Evolutionary conservation across 2,113 vertebrate species (phyloP), one percentile per base, ranked within the genome.

Genomic region (Haplochromis vanheusdeni): DNA sequence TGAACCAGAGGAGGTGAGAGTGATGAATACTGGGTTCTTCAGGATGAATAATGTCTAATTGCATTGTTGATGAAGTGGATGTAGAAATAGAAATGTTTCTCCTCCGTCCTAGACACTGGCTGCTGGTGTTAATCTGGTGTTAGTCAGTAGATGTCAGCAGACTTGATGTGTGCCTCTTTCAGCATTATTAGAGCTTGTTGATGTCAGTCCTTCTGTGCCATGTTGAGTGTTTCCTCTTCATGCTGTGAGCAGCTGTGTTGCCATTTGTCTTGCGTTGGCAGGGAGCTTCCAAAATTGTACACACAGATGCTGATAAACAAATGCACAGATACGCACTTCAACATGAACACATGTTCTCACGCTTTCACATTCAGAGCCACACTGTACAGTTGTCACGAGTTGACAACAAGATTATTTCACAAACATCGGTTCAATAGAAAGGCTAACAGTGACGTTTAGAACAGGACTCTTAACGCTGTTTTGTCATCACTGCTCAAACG

Each of bases 1-100:
- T 99, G 96, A 99, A 97, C 93, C 98, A 98, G 51, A 97, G 99
- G 90, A 99, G 98, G 98, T 99, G 93, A 96, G 96, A 55, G 1
- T 16, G 28, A 11, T 9, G 4, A n/a, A 19, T 12, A 65, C 11
- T 31, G 9, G n/a, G 6, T 33, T 82, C 4, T 68, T 79, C 2
- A 23, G 31, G 17, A 26, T n/a, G 5, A 80, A 85, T 4, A 7
- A 45, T 17, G 45, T 54, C 14, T 65, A 31, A 79, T 77, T 19
- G 9, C 35, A 55, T 54, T 60, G 42, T 47, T 14, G 75, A 52
- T 65, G 52, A 47, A 55, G 55, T 28, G 37, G 17, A 56, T 56
- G 8, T 42, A 47, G 23, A 75, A n/a, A 26, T 12, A n/a, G 40
- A 49, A 49, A n/a, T 12, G 6, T 13, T 7, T 4, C 37, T 81